Evolutionary conservation across 2,113 vertebrate species (phyloP), one percentile per base, ranked within the genome.

Genomic region (Cariama cristata): DNA sequence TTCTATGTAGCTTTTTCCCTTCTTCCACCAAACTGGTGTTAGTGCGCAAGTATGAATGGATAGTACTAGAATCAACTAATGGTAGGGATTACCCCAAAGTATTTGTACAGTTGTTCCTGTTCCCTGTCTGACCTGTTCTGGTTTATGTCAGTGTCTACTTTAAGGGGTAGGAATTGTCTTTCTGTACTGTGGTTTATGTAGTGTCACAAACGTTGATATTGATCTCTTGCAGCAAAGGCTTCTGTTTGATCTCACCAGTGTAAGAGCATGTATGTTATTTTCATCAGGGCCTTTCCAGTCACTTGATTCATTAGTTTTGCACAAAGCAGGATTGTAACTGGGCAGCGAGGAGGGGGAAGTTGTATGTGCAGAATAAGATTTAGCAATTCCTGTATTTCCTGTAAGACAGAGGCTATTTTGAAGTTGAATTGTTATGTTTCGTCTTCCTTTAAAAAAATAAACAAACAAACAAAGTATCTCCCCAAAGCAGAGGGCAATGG

Each of bases 91-190:
- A 94, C 53, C 52, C 71, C 49, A 2, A 64, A 85, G 18, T 47
- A 91, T 91, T 84, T 85, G 52, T 68, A 56, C 49, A 89, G 82
- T 72, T 85, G 56, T 89, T 96, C 87, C 85, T 97, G 89, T 95
- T 97, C 91, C 53, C 60, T 68, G 23, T 33, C 83, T 96, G 96
- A 96, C 91, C 93, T 93, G 86, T 60, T 96, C 96, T 97, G 94
- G 58, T 96, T 96, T 94, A 8, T 95, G 66, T 97, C 94, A 94
- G 16, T 49, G 84, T 85, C 74, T 95, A 3, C 63, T 85, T 21
- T 63, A 58, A 93, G 93, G 58, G 77, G 69, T n/a, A 53, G 83
- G 62, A 73, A 87, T 92, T 91, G 92, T 79, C 93, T 95, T 83
- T 88, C 44, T 88, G n/a, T 56, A 8, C 45, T 24, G 21, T 85